phyloP scores from a whole-genome alignment of 2,113 vertebrate species.

The Aix galericulata region DNA sequence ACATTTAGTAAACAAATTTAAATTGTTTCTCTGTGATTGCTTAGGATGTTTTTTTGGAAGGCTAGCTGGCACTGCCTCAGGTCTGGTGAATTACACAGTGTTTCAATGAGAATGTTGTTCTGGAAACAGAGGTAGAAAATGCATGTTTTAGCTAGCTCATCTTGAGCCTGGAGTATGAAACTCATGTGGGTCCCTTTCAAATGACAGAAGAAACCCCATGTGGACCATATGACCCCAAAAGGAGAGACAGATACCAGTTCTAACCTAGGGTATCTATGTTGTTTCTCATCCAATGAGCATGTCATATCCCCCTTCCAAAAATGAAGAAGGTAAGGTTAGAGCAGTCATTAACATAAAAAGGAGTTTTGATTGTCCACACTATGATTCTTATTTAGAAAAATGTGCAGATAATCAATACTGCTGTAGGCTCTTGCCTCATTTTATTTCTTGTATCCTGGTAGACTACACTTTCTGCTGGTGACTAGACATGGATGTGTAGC shows the following conservation, averaged over 20 bases:
- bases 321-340: not conserved
- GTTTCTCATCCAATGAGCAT: not conserved
- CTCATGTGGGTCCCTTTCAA: not conserved
- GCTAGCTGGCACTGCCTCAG: fast-evolving
- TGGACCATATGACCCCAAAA: not conserved
- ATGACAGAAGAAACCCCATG: not conserved
- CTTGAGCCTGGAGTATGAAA: not conserved
- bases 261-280: not conserved
- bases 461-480: not conserved
- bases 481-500: not conserved
- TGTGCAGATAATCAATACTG: not conserved
- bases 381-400: not conserved
- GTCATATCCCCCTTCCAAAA: not conserved
- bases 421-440: not conserved
- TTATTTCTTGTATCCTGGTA: not conserved
- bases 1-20: too few species aligned
- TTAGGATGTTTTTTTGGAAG: too few species aligned
- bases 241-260: not conserved
- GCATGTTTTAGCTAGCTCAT: constrained; percentile 30
- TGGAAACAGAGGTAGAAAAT: not conserved
- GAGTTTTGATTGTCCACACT: not conserved
- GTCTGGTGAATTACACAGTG: not conserved
- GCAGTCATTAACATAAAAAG: not conserved
- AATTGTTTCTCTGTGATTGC: too few species aligned
- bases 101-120: not conserved